Base-by-base conservation (phyloP, 2,797 vertebrate species). In the Pempheris klunzingeri region DNA sequence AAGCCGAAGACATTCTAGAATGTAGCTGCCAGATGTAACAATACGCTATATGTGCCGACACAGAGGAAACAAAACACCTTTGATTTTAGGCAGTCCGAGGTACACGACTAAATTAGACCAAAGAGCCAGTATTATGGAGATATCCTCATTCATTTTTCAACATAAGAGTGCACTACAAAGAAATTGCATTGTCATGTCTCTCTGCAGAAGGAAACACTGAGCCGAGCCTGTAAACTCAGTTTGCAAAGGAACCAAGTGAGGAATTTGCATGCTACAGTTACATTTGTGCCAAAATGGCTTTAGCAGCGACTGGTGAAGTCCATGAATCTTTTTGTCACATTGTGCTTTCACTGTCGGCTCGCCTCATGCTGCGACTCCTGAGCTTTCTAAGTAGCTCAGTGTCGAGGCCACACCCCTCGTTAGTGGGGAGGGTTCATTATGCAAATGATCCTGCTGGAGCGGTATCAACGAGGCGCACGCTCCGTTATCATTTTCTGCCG, bases 381-480 rank as follows among this genome's bases (percentile, higher is more conserved):
- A 87, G 91, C 88, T 81, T 84, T 76, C 83, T 92, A 90, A 90
- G 90, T 90, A 86, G 90, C 89, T 91, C 77, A 44, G 83, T 85
- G 83, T 81, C 72, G 71, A 93, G 90, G 92, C 93, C 94, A 94
- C 94, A 88, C 94, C 94, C 94, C 93, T 94, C 88, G 90, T 92
- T 93, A 93, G 92, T 83, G 85, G 91, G 87, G 85, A 93, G 90
- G 95, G 93, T 95, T 95, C 96, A 97, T 97, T 96, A 97, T 92
- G 96, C 95, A 96, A 96, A 97, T 96, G 95, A 96, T 95, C 92
- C 93, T 96, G 94, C 94, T 95, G 96, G 95, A 96, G 95, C 95
- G 90, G 91, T 96, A 96, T 96, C 97, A 96, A 96, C 94, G 93
- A 97, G 96, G 95, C 95, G 95, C 96, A 97, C 95, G 95, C 96